These are phyloP conservation scores for Bucco capensis DNA, from an alignment of 2,113 vertebrate species.

Conservation along the genomic window DNA sequence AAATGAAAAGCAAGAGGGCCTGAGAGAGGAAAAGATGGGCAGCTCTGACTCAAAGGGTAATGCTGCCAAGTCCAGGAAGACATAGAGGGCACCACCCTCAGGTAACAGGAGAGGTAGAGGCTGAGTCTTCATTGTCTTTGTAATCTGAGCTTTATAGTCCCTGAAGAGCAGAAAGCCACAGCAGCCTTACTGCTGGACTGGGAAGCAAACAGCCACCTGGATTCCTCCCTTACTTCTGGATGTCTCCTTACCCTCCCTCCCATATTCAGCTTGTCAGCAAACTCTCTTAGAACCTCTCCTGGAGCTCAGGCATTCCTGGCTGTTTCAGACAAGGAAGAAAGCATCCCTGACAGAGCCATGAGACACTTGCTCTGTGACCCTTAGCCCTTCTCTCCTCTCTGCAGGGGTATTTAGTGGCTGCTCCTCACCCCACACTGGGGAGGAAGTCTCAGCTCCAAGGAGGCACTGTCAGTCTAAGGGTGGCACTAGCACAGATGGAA, in stretches of 20 bases:
- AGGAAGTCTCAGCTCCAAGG: neutral
- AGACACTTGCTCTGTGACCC: neutral
- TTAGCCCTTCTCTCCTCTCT: neutral
- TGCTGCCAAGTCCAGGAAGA: neutral
- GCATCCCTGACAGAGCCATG: neutral
- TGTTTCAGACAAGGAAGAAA: neutral
- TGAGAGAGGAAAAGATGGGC: neutral
- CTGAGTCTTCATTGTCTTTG: neutral
- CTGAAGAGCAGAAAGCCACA: neutral
- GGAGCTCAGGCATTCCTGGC: neutral
- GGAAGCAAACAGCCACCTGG: no score
- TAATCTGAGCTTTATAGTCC: neutral
- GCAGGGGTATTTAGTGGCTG: neutral
- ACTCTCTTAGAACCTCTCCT: neutral
- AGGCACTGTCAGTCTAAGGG: neutral
- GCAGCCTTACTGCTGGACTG: no score
- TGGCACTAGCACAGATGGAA: neutral
- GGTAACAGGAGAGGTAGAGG: neutral
- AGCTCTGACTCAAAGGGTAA: neutral
- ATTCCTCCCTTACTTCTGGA: neutral
- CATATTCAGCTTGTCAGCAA: neutral
- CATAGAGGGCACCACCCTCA: neutral
- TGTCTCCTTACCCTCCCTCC: neutral
- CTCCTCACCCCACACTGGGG: neutral
- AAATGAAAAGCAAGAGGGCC: neutral